Evolutionary conservation across 2,113 vertebrate species (phyloP), one percentile per base, ranked within the genome.

Genomic region (Hippotragus niger): DNA sequence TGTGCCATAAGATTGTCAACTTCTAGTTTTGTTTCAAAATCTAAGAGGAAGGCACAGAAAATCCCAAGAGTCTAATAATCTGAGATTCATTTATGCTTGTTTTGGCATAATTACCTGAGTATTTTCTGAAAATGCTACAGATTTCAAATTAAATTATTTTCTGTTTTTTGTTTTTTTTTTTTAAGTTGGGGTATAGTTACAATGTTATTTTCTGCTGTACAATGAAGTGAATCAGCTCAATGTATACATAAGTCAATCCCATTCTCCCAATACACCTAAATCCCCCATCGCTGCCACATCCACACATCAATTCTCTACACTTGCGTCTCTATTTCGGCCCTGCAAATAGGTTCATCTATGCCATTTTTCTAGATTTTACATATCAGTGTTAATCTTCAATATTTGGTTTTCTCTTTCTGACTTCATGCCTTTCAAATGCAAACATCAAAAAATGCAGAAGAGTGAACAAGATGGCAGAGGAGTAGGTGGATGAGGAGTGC

Each of bases 81-180:
- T 94, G 57, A 90, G 60, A n/a, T 88, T 88, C 6, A 93, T 76
- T 88, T 95, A 52, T 62, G 43, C 6, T 90, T 84, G 2, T 93
- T 91, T 96, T 67, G 25, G 4, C 15, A 50, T 71, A 15, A 40
- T 25, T 45, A 64, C 13, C 88, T 60, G 12, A 33, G 2, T 36
- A 19, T 58, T 85, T 83, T 76, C n/a, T 94, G 31, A 87, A 89
- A 95, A 95, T 62, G 23, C 14, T 78, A 52, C 76, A 33, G 17
- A 23, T 96, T 89, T 74, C 55, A 78, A 93, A 88, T 92, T 80
- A 58, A 93, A 78, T 90, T 80, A 58, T 81, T 88, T 95, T 62
- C 31, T 58, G 33, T 27, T 81, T 74, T 3, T 71, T 36, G 36
- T 21, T n/a, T 67, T 67, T 36, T 71, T 40, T 71, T 74, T 74